phyloP scores from a whole-genome alignment of 1,140 invertebrate species.

The Aleiodes sp. region DNA sequence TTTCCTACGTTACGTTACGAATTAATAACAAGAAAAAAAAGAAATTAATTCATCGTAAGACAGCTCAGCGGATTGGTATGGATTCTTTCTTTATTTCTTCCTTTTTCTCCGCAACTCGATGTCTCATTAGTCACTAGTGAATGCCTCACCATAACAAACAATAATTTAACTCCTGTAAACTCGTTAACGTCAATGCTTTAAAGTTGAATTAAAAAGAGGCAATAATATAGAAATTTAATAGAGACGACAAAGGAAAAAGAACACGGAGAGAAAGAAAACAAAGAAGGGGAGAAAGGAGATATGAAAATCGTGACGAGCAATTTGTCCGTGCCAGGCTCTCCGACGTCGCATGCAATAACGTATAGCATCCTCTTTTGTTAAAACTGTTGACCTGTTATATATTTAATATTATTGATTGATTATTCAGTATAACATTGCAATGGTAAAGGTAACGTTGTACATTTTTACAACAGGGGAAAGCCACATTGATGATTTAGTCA shows the following conservation, averaged over 20 bases:
- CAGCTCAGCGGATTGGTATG: background rate
- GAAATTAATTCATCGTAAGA: background rate
- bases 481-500: constrained; percentile 14
- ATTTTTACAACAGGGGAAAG: background rate
- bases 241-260: background rate
- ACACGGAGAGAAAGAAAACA: background rate
- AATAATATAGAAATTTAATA: no score
- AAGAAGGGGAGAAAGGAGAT: background rate
- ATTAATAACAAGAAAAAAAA: background rate
- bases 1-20: background rate
- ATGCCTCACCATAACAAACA: background rate
- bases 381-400: background rate
- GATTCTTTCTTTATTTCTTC: no score
- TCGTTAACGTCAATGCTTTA: background rate
- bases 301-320: background rate
- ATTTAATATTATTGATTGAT: constrained; percentile 17
- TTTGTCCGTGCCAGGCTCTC: constrained; percentile 15
- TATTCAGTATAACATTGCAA: constrained; percentile 8
- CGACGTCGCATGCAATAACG: constrained; percentile 16
- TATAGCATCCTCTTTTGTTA: background rate
- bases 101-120: background rate
- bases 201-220: no score
- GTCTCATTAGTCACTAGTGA: background rate
- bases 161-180: background rate
- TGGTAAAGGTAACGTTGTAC: background rate